Conservation (phyloP, 2,888 invertebrate genomes). For the Melanotus villosus region DNA sequence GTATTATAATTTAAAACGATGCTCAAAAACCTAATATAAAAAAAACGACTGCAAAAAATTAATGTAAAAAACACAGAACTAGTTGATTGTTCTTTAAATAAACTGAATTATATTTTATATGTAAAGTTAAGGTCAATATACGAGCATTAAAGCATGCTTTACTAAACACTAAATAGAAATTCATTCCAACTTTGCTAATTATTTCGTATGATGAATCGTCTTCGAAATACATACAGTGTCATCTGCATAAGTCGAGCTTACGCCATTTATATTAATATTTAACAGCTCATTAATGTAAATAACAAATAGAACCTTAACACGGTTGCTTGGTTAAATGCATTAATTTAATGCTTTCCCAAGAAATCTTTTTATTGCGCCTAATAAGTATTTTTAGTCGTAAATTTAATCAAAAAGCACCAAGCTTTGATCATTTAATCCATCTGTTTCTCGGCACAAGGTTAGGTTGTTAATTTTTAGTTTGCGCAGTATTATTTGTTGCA, state of each 20-base stretch:
- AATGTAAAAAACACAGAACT: too few species aligned
- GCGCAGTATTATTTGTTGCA: too few species aligned
- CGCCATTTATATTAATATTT: constrained; percentile 23
- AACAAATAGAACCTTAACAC: constrained; percentile 12
- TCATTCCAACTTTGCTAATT: constrained; percentile 2
- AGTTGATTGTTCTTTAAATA: too few species aligned
- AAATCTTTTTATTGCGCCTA: background rate
- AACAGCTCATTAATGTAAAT: constrained; percentile 25
- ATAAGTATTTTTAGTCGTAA: background rate
- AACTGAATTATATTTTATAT: too few species aligned
- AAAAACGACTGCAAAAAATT: too few species aligned
- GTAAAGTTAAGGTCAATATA: too few species aligned
- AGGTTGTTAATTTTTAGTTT: too few species aligned
- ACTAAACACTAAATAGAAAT: constrained; percentile 6
- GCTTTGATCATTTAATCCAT: too few species aligned
- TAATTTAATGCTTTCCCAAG: background rate
- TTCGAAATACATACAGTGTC: constrained; percentile 1
- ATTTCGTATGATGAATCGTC: constrained; percentile 6
- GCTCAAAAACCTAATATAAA: too few species aligned
- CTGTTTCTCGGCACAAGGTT: too few species aligned
- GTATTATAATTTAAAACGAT: too few species aligned
- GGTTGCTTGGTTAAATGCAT: constrained; percentile 19
- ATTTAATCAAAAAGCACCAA: too few species aligned
- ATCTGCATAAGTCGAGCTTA: constrained; percentile 12
- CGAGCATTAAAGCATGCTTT: background rate